These are phyloP conservation scores for Aporrectodea caliginosa DNA, from an alignment of 1,140 invertebrate genomes.

Conservation along the genomic window DNA sequence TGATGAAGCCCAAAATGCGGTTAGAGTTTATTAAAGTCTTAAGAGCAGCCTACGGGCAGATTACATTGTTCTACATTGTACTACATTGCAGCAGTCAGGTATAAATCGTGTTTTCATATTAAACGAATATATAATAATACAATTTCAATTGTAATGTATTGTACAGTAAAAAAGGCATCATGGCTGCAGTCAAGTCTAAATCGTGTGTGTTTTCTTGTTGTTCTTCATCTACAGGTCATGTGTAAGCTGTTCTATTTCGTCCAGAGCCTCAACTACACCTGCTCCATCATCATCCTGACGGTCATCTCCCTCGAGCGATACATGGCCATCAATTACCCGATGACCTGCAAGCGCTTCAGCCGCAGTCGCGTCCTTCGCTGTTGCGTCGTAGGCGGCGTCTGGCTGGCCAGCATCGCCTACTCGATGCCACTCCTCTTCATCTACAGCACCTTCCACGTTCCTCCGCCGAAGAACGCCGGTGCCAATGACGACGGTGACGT, in stretches of 20 bases:
- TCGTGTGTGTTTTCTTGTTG: not conserved
- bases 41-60: too few species aligned
- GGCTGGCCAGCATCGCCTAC: constrained; percentile 6
- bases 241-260: constrained; percentile 52
- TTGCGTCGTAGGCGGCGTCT: constrained; percentile 9
- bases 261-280: constrained; percentile 46
- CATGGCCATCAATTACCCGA: constrained; percentile 72
- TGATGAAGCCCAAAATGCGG: too few species aligned
- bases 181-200: too few species aligned
- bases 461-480: too few species aligned
- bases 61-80: too few species aligned
- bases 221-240: constrained; percentile 40
- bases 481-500: not conserved
- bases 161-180: too few species aligned
- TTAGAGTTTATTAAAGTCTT: too few species aligned
- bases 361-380: constrained; percentile 12
- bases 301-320: constrained; percentile 71
- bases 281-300: constrained; percentile 47
- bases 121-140: too few species aligned
- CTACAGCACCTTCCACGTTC: constrained; percentile 12
- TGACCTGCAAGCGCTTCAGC: constrained; percentile 54
- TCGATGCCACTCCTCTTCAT: constrained; percentile 21
- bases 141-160: too few species aligned
- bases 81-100: too few species aligned
- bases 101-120: too few species aligned